phyloP scores from a whole-genome alignment of 2,113 vertebrate genomes.

The Petaurus breviceps region DNA sequence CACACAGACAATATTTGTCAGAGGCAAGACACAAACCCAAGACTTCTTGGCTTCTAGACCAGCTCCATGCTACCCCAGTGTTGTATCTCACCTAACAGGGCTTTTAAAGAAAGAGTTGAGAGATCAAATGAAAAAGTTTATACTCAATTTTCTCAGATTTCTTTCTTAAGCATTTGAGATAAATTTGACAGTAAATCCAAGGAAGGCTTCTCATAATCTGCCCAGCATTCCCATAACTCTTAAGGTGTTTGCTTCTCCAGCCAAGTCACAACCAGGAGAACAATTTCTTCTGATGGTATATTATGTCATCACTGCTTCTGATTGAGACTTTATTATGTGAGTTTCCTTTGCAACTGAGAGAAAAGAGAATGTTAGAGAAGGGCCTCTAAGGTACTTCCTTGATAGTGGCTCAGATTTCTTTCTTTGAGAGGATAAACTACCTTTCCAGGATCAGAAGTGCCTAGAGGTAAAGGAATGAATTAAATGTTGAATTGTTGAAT shows the following conservation, averaged over 20 bases:
- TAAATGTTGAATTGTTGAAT: neutral
- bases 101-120: neutral
- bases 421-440: neutral
- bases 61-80: neutral
- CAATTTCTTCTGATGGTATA: neutral
- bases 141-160: neutral
- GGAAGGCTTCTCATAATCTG: neutral
- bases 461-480: neutral
- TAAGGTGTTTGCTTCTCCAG: conserved; percentile 25
- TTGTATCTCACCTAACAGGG: neutral
- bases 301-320: conserved; percentile 4
- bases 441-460: neutral
- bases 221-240: neutral
- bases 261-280: neutral
- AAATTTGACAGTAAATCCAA: neutral
- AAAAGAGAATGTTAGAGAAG: neutral
- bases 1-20: neutral
- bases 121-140: neutral
- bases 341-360: conserved; percentile 29
- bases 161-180: neutral
- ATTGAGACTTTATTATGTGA: neutral
- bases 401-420: neutral
- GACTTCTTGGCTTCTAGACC: neutral
- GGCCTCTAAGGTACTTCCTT: neutral
- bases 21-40: neutral